Percentiles rank a stretch among this genome's conserved stretches.
phyloP scores from a whole-genome alignment of 1,140 invertebrate genomes.

The Orchesella cincta region DNA sequence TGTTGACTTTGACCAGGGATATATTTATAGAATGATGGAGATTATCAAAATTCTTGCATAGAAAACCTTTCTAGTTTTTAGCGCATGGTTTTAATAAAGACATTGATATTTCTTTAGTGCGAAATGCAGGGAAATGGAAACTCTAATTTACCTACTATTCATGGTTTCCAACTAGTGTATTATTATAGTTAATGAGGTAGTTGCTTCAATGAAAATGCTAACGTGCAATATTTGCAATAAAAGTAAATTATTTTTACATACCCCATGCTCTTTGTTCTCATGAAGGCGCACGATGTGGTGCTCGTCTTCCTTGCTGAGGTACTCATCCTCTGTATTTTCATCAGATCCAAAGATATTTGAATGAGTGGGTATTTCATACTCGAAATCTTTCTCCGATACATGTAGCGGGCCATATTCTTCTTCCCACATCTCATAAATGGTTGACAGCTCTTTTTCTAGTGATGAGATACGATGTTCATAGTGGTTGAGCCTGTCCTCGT shows the following conservation, averaged over 20 bases:
- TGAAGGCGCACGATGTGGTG: neutral
- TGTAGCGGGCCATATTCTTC: slow-evolving; percentile 7
- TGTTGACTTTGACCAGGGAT: no score
- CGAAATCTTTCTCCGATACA: slow-evolving; percentile 19
- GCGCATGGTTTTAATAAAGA: no score
- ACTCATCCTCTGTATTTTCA: slow-evolving; percentile 35
- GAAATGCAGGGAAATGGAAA: no score
- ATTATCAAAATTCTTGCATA: no score
- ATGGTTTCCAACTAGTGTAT: no score
- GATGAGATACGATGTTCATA: slow-evolving; percentile 31
- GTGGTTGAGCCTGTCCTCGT: slow-evolving; percentile 35
- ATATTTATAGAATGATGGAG: no score
- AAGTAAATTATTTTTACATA: slow-evolving; percentile 25
- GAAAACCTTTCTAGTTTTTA: no score
- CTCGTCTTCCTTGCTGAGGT: slow-evolving; percentile 23
- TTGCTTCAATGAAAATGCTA: no score
- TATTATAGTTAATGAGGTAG: no score
- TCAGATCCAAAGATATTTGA: slow-evolving; percentile 13
- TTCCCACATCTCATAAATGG: slow-evolving; percentile 16
- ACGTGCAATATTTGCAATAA: neutral
- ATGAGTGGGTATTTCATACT: slow-evolving; percentile 12
- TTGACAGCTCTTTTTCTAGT: slow-evolving; percentile 36
- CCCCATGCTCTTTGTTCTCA: slow-evolving; percentile 28
- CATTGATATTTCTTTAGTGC: no score
- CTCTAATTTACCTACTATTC: no score